These are phyloP conservation scores for Allophyes oxyacanthae DNA, from an alignment of 2,888 invertebrate genomes.

Conservation along the genomic window DNA sequence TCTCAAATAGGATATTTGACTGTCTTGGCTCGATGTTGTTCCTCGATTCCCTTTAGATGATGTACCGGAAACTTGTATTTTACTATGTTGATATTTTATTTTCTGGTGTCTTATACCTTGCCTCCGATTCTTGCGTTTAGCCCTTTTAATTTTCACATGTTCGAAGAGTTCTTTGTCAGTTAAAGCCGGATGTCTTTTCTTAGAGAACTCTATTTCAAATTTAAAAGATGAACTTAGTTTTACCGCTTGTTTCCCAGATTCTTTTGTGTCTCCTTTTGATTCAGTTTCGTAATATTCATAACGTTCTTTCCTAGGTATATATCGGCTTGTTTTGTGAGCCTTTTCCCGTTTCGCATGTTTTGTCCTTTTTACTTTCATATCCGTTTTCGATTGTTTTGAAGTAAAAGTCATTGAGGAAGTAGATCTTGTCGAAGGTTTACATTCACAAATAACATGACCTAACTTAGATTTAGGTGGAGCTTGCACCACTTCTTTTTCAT, in stretches of 20 bases:
- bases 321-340: background rate
- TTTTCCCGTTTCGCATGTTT: constrained; percentile 1
- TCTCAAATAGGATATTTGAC: constrained; percentile 10
- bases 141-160: constrained; percentile 4
- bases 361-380: constrained; percentile 9
- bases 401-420: constrained; percentile 6
- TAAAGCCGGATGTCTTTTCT: constrained; percentile 4
- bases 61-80: constrained; percentile 2
- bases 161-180: constrained; percentile 10
- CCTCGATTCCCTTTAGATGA: constrained; percentile 17
- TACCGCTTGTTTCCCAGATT: constrained; percentile 6
- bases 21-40: constrained; percentile 11
- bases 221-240: constrained; percentile 39
- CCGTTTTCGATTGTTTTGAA: constrained; percentile 9
- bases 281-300: constrained; percentile 1
- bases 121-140: constrained; percentile 7
- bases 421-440: constrained; percentile 6
- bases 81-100: constrained; percentile 11
- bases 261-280: background rate
- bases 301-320: constrained; percentile 8
- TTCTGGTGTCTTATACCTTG: constrained; percentile 1
- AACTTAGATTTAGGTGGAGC: constrained; percentile 3
- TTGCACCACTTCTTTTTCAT: background rate
- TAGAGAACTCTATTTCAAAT: constrained; percentile 42
- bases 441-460: constrained; percentile 5